These are phyloP conservation scores for Cryptoprocta ferox DNA, from an alignment of 2,797 vertebrate genomes.

Conservation along the genomic window DNA sequence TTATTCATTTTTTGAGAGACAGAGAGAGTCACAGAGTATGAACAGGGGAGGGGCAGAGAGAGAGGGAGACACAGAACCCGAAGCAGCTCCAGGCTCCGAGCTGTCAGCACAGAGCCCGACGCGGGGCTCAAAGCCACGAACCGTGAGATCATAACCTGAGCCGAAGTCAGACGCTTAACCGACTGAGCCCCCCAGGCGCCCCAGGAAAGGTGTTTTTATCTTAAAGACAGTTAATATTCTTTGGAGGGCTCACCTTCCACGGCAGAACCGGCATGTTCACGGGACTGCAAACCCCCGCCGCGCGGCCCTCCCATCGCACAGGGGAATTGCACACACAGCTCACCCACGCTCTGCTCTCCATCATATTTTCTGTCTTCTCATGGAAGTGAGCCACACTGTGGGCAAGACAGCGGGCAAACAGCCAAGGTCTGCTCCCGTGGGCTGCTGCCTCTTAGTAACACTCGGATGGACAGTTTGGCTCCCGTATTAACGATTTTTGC, in stretches of 20 bases:
- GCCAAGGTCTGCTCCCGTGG: accelerated
- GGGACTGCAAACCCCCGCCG: accelerated
- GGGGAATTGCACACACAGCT: accelerated
- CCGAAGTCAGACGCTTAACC: too few species aligned
- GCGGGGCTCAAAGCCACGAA: too few species aligned
- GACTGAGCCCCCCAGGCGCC: too few species aligned
- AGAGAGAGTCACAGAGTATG: too few species aligned
- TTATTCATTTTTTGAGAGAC: too few species aligned
- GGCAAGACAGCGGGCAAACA: neutral
- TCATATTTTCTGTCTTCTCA: neutral
- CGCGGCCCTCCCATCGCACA: accelerated
- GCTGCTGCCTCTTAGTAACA: neutral
- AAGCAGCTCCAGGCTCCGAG: too few species aligned
- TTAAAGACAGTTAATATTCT: accelerated
- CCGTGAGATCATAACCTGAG: too few species aligned
- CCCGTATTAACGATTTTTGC: accelerated
- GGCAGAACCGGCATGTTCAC: accelerated
- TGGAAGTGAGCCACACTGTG: neutral
- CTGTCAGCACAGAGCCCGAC: too few species aligned
- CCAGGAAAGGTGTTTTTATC: accelerated
- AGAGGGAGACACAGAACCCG: too few species aligned
- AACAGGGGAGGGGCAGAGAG: too few species aligned
- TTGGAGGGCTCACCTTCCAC: accelerated
- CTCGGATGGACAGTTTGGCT: neutral
- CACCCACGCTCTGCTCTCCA: accelerated